phyloP scores from a whole-genome alignment of 2,888 invertebrate species.

The Parnassius smintheus region DNA sequence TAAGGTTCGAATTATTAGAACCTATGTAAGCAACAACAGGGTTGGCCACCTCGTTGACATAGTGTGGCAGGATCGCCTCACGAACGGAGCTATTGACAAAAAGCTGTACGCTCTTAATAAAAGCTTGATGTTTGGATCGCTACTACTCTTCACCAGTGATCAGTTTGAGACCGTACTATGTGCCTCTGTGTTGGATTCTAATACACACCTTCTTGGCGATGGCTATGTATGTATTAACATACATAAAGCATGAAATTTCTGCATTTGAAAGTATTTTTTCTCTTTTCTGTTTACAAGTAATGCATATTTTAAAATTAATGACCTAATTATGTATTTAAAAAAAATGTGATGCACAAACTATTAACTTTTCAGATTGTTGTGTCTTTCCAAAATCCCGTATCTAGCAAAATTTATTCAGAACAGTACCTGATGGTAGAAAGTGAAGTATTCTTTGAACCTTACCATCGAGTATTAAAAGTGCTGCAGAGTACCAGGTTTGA shows the following conservation, averaged over 20 bases:
- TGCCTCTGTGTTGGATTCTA: conserved; percentile 83
- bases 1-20: conserved; percentile 67
- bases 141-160: conserved; percentile 86
- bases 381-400: conserved; percentile 63
- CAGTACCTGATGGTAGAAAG: conserved; percentile 87
- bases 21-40: conserved; percentile 60
- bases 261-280: no score
- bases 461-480: conserved; percentile 87
- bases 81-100: conserved; percentile 40
- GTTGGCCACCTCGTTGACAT: conserved; percentile 70
- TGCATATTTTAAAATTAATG: no score
- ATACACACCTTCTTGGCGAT: conserved; percentile 61
- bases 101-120: conserved; percentile 60
- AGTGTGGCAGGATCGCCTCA: conserved; percentile 53
- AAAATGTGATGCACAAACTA: no score
- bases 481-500: conserved; percentile 80
- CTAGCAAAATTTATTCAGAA: conserved; percentile 55
- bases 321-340: no score
- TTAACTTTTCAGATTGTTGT: conserved; percentile 60
- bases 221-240: conserved; percentile 76
- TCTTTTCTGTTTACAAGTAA: no score
- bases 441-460: conserved; percentile 91
- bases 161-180: conserved; percentile 85
- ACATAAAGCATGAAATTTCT: background rate
- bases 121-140: conserved; percentile 85